Evolutionary conservation across 2,113 vertebrate genomes (phyloP), one percentile per base, ranked within the genome.

Genomic region (Lepus americanus): DNA sequence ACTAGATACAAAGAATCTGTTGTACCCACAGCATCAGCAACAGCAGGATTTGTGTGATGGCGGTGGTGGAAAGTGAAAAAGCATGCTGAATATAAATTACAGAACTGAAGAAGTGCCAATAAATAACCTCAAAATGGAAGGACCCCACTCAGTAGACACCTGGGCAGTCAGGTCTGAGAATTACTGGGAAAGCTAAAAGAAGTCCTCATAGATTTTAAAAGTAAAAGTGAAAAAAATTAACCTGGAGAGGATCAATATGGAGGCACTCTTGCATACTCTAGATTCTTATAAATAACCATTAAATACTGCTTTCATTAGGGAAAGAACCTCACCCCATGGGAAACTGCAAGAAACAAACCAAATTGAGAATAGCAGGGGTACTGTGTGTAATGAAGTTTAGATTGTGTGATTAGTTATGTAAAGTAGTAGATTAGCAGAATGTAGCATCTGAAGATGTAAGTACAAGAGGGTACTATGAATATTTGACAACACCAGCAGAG

Each of bases 371-470:
- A 72, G 27, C 44, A 80, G 49, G 8, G 66, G 79, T 89, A 51
- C 78, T 61, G 9, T 63, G 72, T 81, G 29, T 17, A 36, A 51
- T 14, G 27, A 83, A 94, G 10, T 89, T 94, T 64, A 77, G 29
- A 63, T 67, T 83, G 31, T 64, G 55, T 79, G 64, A 23, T 29
- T 63, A 25, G 36, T 61, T 49, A 39, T 53, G 69, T 49, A 61
- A 69, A 94, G 59, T 70, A 72, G 49, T 78, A 14, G 11, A 76
- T 29, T 31, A 78, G 63, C 51, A 94, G 77, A 72, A 85, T 90
- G 39, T 19, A 78, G 31, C 51, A 78, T 59, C 78, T 90, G 89
- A 70, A 84, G 19, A 64, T 85, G 9, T 78, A 90, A 51, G 31
- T 69, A 33, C 29, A 70, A 49, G 11, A 82, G 70, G 63, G 6